Conservation (phyloP, 2,888 invertebrate species). For the Hemithea aestivaria region DNA sequence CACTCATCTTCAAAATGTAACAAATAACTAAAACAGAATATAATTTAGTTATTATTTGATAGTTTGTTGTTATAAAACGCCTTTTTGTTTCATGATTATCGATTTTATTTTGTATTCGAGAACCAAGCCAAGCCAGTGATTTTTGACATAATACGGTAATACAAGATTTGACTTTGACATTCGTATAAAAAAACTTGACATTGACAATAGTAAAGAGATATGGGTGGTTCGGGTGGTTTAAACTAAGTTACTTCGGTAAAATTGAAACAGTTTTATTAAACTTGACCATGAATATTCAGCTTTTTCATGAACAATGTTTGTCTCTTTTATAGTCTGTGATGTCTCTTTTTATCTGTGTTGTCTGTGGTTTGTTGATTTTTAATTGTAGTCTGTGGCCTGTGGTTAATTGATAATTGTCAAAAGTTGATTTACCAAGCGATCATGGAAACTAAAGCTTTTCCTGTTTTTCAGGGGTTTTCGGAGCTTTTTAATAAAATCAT, state of each 20-base stretch:
- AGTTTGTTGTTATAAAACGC: neutral
- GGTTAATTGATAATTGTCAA: slow-evolving; percentile 11
- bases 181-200: neutral
- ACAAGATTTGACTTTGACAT: slow-evolving; percentile 1
- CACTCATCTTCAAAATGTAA: slow-evolving; percentile 32
- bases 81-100: slow-evolving; percentile 10
- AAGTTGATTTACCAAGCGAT: slow-evolving; percentile 9
- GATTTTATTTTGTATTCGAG: slow-evolving; percentile 9
- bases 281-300: too few species aligned
- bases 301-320: too few species aligned
- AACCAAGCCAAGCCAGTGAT: slow-evolving; percentile 11
- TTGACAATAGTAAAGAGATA: neutral
- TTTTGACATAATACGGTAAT: neutral
- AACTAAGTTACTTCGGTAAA: too few species aligned
- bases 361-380: too few species aligned
- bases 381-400: too few species aligned
- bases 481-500: slow-evolving; percentile 1
- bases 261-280: too few species aligned
- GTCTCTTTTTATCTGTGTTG: too few species aligned
- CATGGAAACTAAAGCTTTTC: slow-evolving; percentile 2
- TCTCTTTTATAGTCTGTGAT: too few species aligned
- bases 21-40: slow-evolving; percentile 4
- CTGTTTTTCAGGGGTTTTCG: slow-evolving; percentile 2
- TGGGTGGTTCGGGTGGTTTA: too few species aligned
- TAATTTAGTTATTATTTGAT: slow-evolving; percentile 13